Percentiles rank a stretch among this genome's conserved stretches.
phyloP scores from a whole-genome alignment of 2,797 vertebrate species.

The Fundulus diaphanus region DNA sequence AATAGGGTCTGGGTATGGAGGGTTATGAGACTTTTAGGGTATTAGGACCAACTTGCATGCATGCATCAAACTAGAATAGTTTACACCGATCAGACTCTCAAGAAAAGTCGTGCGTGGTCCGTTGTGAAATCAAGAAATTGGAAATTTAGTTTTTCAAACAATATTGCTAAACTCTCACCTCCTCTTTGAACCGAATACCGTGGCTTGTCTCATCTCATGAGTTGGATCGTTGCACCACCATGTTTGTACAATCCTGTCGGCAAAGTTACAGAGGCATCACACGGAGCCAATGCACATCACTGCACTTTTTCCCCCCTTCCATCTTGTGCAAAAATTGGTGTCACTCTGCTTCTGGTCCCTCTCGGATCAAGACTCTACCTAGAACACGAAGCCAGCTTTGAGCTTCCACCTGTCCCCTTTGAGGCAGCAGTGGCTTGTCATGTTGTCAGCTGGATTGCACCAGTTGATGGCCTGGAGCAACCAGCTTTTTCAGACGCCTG shows the following conservation, averaged over 20 bases:
- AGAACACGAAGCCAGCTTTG: constrained; percentile 22
- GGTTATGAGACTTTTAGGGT: background rate
- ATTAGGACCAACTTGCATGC: background rate
- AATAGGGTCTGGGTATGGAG: too few relatives aligned
- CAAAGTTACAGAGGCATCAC: background rate
- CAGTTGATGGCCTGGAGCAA: constrained; percentile 33
- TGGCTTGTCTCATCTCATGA: background rate
- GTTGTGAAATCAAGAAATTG: background rate
- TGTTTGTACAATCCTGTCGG: background rate
- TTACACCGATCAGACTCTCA: background rate
- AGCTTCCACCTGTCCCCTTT: constrained; percentile 56
- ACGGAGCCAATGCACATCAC: background rate
- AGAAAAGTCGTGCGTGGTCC: background rate
- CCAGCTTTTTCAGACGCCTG: constrained; percentile 24
- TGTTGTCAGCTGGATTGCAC: constrained; percentile 16
- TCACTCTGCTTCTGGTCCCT: constrained; percentile 14
- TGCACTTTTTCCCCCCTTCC: background rate
- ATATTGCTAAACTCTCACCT: background rate
- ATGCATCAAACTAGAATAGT: background rate
- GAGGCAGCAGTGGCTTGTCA: constrained; percentile 14
- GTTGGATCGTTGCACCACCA: background rate
- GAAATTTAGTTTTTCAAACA: background rate
- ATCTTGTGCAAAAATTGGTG: constrained; percentile 42
- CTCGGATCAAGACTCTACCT: constrained; percentile 12
- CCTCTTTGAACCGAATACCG: background rate